Base-by-base conservation (phyloP, 2,797 vertebrate genomes). In the Sebastes ruberrimus region DNA sequence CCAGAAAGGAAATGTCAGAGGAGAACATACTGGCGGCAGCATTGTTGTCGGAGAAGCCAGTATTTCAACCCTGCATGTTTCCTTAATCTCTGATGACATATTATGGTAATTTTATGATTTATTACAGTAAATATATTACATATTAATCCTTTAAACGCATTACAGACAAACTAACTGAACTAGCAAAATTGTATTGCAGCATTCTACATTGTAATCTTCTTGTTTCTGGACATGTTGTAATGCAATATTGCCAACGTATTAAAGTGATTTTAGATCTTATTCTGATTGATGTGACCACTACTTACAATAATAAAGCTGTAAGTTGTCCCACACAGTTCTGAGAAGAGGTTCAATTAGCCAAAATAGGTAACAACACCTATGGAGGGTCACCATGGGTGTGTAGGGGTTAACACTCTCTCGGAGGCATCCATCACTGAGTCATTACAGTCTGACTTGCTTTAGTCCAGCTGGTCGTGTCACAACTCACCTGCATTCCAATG, bases 401-500 rank as follows among this genome's bases (percentile, higher is more conserved):
- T 23, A 11, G 4, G 20, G 49, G 38, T 49, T 49, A 18, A 49
- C 46, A 75, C 32, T 68, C 46, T 76, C 22, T 25, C 7, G 4
- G 6, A 56, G 10, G 23, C 33, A 49, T 49, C 22, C 56, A 13
- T 16, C 9, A 2, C 23, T 64, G 3, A 72, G 32, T 49, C 25
- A 56, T 53, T 67, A 27, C 9, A 60, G 8, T 49, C 7, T 10
- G n/a, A 64, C 16, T 42, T 20, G 10, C 6, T 59, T 27, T 22
- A 5, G 13, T n/a, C 28, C 9, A 65, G 27, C 6, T 73, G 32
- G 18, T 67, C 2, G 11, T 46, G 35, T 73, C 28, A 30, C 25
- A 9, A 90, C 95, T 95, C 92, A 99, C 98, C 97, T 99, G 98
- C 98, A 99, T 99, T 74, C 98, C 98, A 3, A 99, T 98, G 90